These are phyloP conservation scores for Seriola rivoliana DNA, from an alignment of 2,113 vertebrate genomes.

Conservation along the genomic window DNA sequence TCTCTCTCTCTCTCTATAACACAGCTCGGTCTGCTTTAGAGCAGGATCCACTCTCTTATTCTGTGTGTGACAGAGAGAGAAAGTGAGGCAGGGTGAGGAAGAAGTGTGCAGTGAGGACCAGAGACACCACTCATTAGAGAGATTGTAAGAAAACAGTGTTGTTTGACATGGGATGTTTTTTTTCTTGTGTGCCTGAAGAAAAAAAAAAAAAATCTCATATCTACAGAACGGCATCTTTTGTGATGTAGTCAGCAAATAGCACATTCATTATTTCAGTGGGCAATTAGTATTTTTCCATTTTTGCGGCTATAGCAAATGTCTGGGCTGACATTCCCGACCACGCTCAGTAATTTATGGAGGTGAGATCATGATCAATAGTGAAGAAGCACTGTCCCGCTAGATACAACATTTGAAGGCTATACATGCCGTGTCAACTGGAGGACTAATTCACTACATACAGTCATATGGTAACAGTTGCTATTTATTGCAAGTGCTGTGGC, in stretches of 20 bases:
- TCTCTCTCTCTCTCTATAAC: constrained; percentile 42
- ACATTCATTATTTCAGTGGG: constrained; percentile 41
- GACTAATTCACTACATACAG: constrained; percentile 39
- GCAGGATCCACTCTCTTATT: constrained; percentile 46
- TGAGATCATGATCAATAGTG: constrained; percentile 56
- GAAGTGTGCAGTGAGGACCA: constrained; percentile 22
- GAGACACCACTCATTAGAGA: constrained; percentile 52
- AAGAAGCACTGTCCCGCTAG: constrained; percentile 9
- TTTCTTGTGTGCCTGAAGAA: background rate
- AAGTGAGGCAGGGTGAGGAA: constrained; percentile 20
- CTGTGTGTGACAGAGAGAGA: constrained; percentile 10
- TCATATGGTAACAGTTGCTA: constrained; percentile 60
- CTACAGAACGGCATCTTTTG: constrained; percentile 33
- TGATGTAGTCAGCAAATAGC: constrained; percentile 58
- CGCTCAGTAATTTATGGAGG: constrained; percentile 47
- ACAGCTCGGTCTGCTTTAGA: constrained; percentile 48
- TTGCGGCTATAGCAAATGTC: constrained; percentile 42
- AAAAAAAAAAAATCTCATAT: constrained; percentile 6
- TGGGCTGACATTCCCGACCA: constrained; percentile 42
- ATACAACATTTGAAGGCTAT: constrained; percentile 16
- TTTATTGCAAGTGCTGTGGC: constrained; percentile 48
- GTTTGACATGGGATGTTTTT: constrained; percentile 29
- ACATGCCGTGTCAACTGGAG: constrained; percentile 17
- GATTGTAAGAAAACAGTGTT: constrained; percentile 24
- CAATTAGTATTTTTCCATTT: constrained; percentile 59